These are phyloP conservation scores for Fragum fragum DNA, from an alignment of 2,888 invertebrate species.

Conservation along the genomic window DNA sequence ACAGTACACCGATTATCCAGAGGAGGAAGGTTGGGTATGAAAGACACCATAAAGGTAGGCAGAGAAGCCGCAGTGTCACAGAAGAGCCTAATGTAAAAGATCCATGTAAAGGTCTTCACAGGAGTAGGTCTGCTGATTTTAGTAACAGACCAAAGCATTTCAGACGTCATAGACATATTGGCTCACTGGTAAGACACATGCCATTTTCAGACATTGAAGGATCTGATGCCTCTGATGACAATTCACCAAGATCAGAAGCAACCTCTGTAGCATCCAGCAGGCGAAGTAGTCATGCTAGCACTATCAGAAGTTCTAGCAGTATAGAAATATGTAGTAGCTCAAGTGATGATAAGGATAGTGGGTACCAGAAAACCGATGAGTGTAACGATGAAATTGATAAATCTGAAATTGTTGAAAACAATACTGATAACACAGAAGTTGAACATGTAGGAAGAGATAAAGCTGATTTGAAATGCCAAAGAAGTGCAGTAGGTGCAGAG, in stretches of 20 bases:
- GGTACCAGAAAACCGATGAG: conserved; percentile 1
- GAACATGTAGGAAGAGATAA: background rate
- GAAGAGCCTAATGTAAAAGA: background rate
- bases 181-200: conserved; percentile 12
- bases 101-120: conserved; percentile 13
- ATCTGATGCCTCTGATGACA: conserved; percentile 38
- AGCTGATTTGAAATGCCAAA: background rate
- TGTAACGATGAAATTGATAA: background rate
- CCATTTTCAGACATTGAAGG: conserved; percentile 54
- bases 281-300: background rate
- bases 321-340: conserved; percentile 6
- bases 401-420: background rate
- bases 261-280: background rate
- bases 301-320: background rate
- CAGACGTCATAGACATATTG: conserved; percentile 14
- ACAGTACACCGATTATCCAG: background rate
- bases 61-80: conserved; percentile 13
- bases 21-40: background rate
- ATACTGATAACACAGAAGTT: no score
- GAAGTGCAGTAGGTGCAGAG: no score
- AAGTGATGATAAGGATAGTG: background rate
- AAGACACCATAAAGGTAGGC: background rate
- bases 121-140: conserved; percentile 50
- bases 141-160: conserved; percentile 13
- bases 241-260: background rate